phyloP scores from a whole-genome alignment of 2,797 vertebrate genomes.

The Betta splendens region DNA sequence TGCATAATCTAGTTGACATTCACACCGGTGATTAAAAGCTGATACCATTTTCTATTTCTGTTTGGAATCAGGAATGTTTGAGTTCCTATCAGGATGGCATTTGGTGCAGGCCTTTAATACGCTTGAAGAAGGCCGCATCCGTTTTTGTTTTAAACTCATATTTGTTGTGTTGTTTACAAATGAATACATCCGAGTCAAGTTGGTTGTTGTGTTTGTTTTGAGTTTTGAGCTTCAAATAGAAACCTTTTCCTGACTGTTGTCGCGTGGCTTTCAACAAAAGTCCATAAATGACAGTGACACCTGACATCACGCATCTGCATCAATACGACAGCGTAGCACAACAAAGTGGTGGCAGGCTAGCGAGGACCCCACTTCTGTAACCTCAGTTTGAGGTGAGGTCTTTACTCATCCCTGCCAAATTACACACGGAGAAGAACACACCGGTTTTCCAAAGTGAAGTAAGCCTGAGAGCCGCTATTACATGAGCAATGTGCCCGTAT shows the following conservation, averaged over 20 bases:
- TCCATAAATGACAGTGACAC: constrained; percentile 13
- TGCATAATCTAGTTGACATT: constrained; percentile 80
- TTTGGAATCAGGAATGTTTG: constrained; percentile 51
- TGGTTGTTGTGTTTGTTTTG: too few relatives aligned
- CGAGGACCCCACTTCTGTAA: constrained; percentile 33
- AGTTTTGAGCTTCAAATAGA: constrained; percentile 7
- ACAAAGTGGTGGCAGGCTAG: constrained; percentile 10
- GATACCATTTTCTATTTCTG: constrained; percentile 68
- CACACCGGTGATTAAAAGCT: constrained; percentile 59
- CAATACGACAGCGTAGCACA: background rate
- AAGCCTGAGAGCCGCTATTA: constrained; percentile 62
- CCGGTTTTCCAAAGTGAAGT: constrained; percentile 40
- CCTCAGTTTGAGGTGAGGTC: constrained; percentile 49
- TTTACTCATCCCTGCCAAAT: constrained; percentile 46
- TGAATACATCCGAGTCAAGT: constrained; percentile 6
- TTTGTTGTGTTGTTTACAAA: constrained; percentile 16
- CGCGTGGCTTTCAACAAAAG: constrained; percentile 4
- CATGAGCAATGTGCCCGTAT: constrained; percentile 33
- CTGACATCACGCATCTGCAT: constrained; percentile 8
- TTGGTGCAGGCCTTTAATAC: constrained; percentile 63
- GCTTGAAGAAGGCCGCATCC: constrained; percentile 44
- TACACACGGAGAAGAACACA: constrained; percentile 44
- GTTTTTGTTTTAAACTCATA: constrained; percentile 35
- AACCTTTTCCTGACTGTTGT: constrained; percentile 8
- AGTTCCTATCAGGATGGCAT: constrained; percentile 76